phyloP scores from a whole-genome alignment of 2,888 invertebrate genomes.

The Metellina segmentata region DNA sequence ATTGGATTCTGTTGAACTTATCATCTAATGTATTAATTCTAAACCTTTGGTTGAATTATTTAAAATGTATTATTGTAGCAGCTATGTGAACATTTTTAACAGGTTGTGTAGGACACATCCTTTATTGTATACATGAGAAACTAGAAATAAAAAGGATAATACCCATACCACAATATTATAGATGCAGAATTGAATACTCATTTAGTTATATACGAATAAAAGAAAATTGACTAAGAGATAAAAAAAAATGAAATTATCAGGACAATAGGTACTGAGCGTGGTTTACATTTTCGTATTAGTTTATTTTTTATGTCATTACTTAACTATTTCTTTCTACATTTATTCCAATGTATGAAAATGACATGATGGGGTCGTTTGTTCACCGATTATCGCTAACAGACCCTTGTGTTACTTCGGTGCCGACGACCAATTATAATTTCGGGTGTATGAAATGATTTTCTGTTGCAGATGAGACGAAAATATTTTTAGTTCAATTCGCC shows the following conservation, averaged over 20 bases:
- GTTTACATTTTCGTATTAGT: neutral
- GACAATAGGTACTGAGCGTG: too few species aligned
- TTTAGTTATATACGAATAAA: neutral
- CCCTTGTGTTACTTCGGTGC: too few species aligned
- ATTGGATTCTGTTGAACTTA: neutral
- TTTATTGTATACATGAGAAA: neutral
- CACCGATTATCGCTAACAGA: too few species aligned
- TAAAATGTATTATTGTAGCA: neutral
- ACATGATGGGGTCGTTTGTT: too few species aligned
- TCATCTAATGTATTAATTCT: neutral
- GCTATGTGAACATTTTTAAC: neutral
- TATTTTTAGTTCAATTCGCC: too few species aligned
- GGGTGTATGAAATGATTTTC: too few species aligned
- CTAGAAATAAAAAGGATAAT: neutral
- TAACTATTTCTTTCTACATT: too few species aligned
- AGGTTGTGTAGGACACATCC: neutral
- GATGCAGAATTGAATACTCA: neutral
- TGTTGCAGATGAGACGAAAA: too few species aligned
- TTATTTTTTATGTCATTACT: too few species aligned
- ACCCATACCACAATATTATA: neutral
- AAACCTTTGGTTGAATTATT: too few species aligned
- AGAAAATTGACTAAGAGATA: too few species aligned
- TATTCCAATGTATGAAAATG: neutral
- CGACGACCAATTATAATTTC: too few species aligned
- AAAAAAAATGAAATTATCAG: neutral